phyloP scores from a whole-genome alignment of 2,797 vertebrate genomes.

The Gephyroberyx darwinii region DNA sequence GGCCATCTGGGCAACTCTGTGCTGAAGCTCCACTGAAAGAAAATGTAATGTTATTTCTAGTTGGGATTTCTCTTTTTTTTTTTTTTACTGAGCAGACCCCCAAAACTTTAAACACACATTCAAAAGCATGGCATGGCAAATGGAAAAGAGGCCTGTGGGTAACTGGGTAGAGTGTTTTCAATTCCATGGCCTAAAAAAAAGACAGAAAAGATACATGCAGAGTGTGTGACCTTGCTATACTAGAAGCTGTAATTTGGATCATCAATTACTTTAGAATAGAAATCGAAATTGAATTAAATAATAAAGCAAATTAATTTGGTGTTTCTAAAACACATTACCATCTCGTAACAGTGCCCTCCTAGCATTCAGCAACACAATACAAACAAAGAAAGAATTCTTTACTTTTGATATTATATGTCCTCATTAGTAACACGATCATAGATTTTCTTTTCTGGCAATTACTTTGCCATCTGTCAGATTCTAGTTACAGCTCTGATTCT shows the following conservation, averaged over 20 bases:
- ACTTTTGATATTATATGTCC: neutral
- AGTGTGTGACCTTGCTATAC: constrained; percentile 42
- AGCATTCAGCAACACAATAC: neutral
- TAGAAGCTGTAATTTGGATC: constrained; percentile 57
- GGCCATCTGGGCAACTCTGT: constrained; percentile 75
- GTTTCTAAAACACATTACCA: neutral
- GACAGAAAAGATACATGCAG: constrained; percentile 35
- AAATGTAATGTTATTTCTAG: constrained; percentile 73
- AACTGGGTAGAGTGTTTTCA: constrained; percentile 28
- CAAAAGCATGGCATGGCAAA: constrained; percentile 69
- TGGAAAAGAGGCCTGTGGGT: constrained; percentile 58
- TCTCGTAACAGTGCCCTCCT: neutral
- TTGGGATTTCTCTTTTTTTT: constrained; percentile 51
- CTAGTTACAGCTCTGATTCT: neutral
- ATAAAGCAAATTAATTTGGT: neutral
- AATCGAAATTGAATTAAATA: neutral
- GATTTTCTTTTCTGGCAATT: neutral
- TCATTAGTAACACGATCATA: neutral
- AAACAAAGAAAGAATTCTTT: neutral
- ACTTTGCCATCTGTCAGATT: neutral
- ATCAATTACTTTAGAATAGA: constrained; percentile 41
- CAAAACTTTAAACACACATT: constrained; percentile 64
- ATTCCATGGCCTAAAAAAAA: constrained; percentile 52
- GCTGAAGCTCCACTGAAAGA: constrained; percentile 70
- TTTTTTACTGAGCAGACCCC: constrained; percentile 55